Base-by-base conservation (phyloP, 92 coral and sea anemone genomes). In the Montipora capitata region DNA sequence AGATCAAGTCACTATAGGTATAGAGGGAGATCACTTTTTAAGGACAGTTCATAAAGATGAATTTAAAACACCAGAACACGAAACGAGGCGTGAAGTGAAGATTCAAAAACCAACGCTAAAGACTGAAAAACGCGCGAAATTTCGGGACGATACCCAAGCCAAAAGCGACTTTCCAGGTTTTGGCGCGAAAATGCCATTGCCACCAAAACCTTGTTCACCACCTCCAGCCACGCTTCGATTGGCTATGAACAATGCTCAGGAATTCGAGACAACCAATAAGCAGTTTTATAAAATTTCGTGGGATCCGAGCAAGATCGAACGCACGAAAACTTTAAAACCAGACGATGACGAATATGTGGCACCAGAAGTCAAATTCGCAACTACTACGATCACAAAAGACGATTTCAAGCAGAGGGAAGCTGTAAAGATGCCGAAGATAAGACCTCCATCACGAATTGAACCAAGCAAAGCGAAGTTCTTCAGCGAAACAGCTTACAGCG, bases 91-190 rank as follows among this genome's bases (percentile, higher is more conserved):
- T 42, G 93, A 88, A 42, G 83, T 89, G 48, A 84, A 80, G 7
- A 86, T 86, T 86, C 90, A 86, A 40, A 90, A 94, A 64, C 87
- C 99, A 6, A 78, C 85, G 7, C 57, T 97, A 20, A 94, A 89
- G 80, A 82, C 93, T 4, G 79, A 91, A 44, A 89, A 85, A 63
- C 96, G 99, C 13, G 94, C 96, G 0, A 97, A 94, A 81, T 97
- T 97, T 75, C 96, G 94, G 52, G 87, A 92, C 18, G 92, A 96
- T 41, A 97, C 99, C 14, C 99, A 97, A 72, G 94, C 94, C 75
- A 95, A 78, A 88, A 97, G 98, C 66, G 99, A 97, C 84, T 97
- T 94, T 40, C 99, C 99, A 44, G 94, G 98, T 63, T 97, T 90
- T 78, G 94, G 85, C 77, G 98, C 95, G 76, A 88, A 80, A 80